Evolutionary conservation across 92 coral and sea anemone species (phyloP).

Genomic region (Parazoanthus darwini): DNA sequence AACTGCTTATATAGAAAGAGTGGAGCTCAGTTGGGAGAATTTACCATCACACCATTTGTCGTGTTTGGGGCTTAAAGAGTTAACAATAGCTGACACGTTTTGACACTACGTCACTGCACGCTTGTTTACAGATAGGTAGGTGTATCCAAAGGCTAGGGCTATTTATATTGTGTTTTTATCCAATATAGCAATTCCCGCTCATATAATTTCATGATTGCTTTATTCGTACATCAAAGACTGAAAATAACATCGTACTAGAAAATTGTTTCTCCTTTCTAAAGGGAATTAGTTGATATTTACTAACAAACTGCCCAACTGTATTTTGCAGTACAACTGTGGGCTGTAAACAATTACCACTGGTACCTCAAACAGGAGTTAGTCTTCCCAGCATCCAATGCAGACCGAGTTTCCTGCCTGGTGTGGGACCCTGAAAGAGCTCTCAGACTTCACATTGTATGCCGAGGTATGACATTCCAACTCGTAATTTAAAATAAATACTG

Average conservation of each 20-base stretch:
- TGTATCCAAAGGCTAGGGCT: too few species aligned
- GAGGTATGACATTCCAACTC: conserved; percentile 42
- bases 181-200: too few species aligned
- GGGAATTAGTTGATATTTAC: not conserved
- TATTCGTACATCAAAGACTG: too few species aligned
- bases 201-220: too few species aligned
- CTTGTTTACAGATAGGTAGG: too few species aligned
- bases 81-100: too few species aligned
- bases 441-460: conserved; percentile 71
- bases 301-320: not conserved
- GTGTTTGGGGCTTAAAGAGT: too few species aligned
- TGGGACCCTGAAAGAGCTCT: conserved; percentile 90
- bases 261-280: not conserved
- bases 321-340: conserved; percentile 88
- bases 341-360: conserved; percentile 97
- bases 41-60: too few species aligned
- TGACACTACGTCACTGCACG: too few species aligned
- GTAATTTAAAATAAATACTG: not conserved
- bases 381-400: conserved; percentile 62
- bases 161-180: too few species aligned
- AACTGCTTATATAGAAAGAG: too few species aligned
- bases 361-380: conserved; percentile 88
- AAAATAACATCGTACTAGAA: not conserved
- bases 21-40: too few species aligned
- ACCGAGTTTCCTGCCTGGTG: conserved; percentile 70